Evolutionary conservation across 2,113 vertebrate species (phyloP).

Genomic region (Trinectes maculatus): DNA sequence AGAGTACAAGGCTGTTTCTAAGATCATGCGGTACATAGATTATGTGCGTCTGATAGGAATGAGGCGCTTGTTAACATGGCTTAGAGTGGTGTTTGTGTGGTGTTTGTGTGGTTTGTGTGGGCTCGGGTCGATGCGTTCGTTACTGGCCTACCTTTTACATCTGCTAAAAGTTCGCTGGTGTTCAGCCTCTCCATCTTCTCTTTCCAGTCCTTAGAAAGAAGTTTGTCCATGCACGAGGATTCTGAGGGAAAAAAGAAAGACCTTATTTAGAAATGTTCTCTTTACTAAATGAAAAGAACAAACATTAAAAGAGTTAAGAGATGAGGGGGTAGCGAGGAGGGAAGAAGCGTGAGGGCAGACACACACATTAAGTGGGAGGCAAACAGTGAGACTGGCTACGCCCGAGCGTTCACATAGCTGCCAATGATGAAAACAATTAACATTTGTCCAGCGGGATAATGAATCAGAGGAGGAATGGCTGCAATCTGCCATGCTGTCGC

Average conservation of each 20-base stretch:
- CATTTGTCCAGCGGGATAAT: conserved; percentile 90
- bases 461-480: conserved; percentile 91
- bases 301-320: conserved; percentile 61
- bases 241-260: conserved; percentile 77
- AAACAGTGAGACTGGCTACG: conserved; percentile 81
- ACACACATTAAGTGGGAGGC: conserved; percentile 78
- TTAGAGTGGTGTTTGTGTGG: conserved; percentile 14
- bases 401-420: conserved; percentile 79
- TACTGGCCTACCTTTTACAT: conserved; percentile 93
- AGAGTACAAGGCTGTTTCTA: conserved; percentile 56
- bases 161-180: conserved; percentile 94
- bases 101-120: conserved; percentile 20
- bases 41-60: conserved; percentile 58
- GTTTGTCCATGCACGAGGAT: conserved; percentile 95
- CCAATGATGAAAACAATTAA: conserved; percentile 93
- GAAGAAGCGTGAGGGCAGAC: conserved; percentile 64
- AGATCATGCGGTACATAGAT: conserved; percentile 55
- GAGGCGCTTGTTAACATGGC: conserved; percentile 36
- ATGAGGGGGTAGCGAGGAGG: conserved; percentile 63
- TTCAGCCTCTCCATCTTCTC: conserved; percentile 99
- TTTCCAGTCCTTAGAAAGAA: conserved; percentile 99
- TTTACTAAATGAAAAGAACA: conserved; percentile 18
- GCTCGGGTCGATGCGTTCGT: neutral
- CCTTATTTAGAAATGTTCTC: neutral
- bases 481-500: conserved; percentile 86